Evolutionary conservation across 2,797 vertebrate species (phyloP), one percentile per base, ranked within the genome.

Genomic region (Galagoides demidoff): DNA sequence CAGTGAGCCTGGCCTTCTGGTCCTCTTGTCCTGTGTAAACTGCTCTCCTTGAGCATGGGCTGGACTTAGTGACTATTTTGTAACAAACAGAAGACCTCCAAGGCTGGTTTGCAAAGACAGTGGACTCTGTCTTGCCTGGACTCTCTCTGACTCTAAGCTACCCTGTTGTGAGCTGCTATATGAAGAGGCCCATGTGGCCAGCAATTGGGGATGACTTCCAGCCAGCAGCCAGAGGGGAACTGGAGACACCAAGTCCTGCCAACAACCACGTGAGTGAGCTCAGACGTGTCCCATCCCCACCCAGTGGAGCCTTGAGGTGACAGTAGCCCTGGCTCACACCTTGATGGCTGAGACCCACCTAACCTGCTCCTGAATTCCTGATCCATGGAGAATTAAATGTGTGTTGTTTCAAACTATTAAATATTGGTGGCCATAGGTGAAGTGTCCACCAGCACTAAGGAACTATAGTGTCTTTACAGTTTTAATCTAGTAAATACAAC

Each of bases 41-140:
- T 5, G 22, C 11, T 14, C 27, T 13, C 1, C 29, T 7, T 1
- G 12, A 63, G 43, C 7, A 1, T n/a, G 71, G 19, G 3, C 29
- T 17, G 29, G 59, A 20, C 19, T 59, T 27, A 68, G 55, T 23
- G 20, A 27, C 49, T 14, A 29, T 14, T 43, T 90, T 68, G 22
- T 59, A 49, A 34, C 52, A 31, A 55, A 23, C 1, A 70, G 81
- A 31, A 87, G 17, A 87, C 16, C 27, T 85, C 43, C 23, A 5
- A 37, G 29, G 10, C 11, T 45, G 73, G 31, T 5, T 57, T 74
- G 73, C 34, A 49, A 37, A 52, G 63, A 20, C 57, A 14, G 22
- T 74, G 39, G 66, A 16, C 34, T 29, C 59, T 17, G 5, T 23
- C 74, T 14, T 34, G 13, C 59, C 57, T 37, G 19, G 1, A 4